Percentiles rank a stretch among this genome's conserved stretches.
Conservation (phyloP, 1,140 invertebrate species). For the Latrodectus geometricus region DNA sequence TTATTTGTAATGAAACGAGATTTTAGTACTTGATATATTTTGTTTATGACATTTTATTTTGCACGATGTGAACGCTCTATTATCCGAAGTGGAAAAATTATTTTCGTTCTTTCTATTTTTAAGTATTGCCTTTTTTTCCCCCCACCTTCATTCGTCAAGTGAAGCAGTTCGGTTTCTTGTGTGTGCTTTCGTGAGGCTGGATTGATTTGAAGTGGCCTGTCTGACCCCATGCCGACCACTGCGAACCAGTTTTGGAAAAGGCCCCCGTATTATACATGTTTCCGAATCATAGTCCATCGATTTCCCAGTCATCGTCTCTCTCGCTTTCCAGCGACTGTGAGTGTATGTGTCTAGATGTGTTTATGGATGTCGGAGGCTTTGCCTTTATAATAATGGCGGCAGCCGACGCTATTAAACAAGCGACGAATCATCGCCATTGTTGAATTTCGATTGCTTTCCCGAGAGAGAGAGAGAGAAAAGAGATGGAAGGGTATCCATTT, state of each 20-base stretch:
- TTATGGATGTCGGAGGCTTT: constrained; percentile 47
- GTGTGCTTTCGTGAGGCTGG: too few relatives aligned
- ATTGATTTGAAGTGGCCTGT: not conserved
- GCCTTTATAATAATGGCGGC: constrained; percentile 52
- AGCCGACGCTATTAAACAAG: constrained; percentile 35
- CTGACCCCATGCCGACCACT: constrained; percentile 33
- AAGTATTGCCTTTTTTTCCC: too few relatives aligned
- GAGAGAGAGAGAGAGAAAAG: not conserved
- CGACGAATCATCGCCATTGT: constrained; percentile 58
- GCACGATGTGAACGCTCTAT: too few relatives aligned
- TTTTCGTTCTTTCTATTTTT: too few relatives aligned
- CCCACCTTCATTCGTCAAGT: too few relatives aligned
- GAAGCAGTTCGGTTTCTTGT: too few relatives aligned
- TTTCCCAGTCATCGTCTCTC: constrained; percentile 29
- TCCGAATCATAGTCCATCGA: constrained; percentile 49
- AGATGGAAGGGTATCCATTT: not conserved
- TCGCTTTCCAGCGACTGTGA: constrained; percentile 19
- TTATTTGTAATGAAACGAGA: too few relatives aligned
- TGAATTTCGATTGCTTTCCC: constrained; percentile 52
- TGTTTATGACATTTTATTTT: too few relatives aligned
- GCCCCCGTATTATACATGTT: constrained; percentile 24
- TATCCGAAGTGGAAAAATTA: too few relatives aligned
- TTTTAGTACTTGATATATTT: too few relatives aligned
- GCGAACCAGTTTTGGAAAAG: constrained; percentile 36
- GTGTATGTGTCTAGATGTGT: constrained; percentile 23